Base-by-base conservation (phyloP, 2,797 vertebrate species). In the Epinephelus malabaricus region DNA sequence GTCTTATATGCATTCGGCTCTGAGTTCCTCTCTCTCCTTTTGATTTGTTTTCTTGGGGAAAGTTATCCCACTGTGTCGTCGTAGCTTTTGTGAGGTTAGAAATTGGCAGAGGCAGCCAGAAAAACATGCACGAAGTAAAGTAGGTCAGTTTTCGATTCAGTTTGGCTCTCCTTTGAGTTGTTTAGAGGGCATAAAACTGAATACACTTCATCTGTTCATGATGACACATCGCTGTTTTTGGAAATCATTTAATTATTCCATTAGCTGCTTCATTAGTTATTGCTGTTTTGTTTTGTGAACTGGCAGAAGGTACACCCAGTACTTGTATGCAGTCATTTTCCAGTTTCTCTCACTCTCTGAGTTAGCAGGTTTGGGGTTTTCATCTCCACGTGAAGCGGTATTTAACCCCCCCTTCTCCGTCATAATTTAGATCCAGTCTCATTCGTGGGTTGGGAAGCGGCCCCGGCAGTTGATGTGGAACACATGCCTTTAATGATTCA, bases 401-500 rank as follows among this genome's bases (percentile, higher is more conserved):
- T 86, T 90, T 86, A 84, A 82, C 68, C 63, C 78, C 75, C 76
- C 72, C 47, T 76, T 71, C 55, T 74, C 85, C 69, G 40, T 89
- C 84, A 89, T 93, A 84, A 92, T 93, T 93, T 79, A 91, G 83
- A 86, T 78, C 79, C 84, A 59, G 86, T 83, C 92, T 92, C 89
- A 89, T 91, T 91, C 90, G 88, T 76, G 89, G 89, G 83, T 89
- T 90, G 89, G 91, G 88, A 92, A 85, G 86, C 82, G 54, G 90
- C 89, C 87, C 89, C 84, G 53, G 87, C 81, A 84, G 93, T 86
- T 94, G 93, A 95, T 94, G 92, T 94, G 92, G 90, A 94, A 93
- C 94, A 95, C 91, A 94, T 94, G 94, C 90, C 85, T 92, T 89
- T 92, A 93, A 94, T 93, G 92, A 94, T 93, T 94, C 93, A 90